Conservation (phyloP, 2,113 vertebrate genomes). For the Zapornia atra region DNA sequence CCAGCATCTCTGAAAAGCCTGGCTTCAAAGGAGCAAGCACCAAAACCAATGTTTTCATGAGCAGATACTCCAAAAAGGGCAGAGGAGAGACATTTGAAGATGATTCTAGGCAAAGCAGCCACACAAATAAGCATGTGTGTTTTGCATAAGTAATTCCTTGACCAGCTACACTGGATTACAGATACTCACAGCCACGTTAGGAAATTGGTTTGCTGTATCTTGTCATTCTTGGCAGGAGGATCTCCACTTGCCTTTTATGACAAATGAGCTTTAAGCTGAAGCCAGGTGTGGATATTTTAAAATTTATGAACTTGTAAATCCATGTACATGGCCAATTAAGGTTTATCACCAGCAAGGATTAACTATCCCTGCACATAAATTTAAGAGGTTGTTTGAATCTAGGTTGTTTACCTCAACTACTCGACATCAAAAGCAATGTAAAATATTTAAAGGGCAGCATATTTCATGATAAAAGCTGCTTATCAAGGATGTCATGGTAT, state of each 20-base stretch:
- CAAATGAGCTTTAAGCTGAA: constrained; percentile 41
- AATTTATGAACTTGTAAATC: constrained; percentile 69
- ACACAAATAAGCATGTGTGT: neutral
- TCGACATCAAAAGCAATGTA: constrained; percentile 6
- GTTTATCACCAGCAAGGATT: constrained; percentile 32
- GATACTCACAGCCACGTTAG: neutral
- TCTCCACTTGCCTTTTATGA: constrained; percentile 43
- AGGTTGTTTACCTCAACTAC: constrained; percentile 44
- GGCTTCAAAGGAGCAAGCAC: constrained; percentile 25
- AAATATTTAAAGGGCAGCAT: constrained; percentile 46
- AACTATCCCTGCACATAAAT: constrained; percentile 3
- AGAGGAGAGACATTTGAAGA: neutral
- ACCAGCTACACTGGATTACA: constrained; percentile 34
- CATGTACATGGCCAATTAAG: constrained; percentile 33
- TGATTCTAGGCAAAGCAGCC: neutral
- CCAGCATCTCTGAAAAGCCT: constrained; percentile 3
- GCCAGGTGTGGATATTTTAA: constrained; percentile 50
- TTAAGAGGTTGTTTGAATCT: constrained; percentile 23
- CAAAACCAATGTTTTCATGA: constrained; percentile 14
- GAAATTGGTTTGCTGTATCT: neutral
- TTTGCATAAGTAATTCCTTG: neutral
- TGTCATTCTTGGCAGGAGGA: constrained; percentile 11
- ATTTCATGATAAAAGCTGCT: constrained; percentile 48
- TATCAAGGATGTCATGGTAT: neutral
- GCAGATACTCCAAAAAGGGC: constrained; percentile 30